A percentile compares a stretch with the other conserved stretches of the same genome.
Conservation (phyloP, 2,113 vertebrate species). For the Apodemus sylvaticus region DNA sequence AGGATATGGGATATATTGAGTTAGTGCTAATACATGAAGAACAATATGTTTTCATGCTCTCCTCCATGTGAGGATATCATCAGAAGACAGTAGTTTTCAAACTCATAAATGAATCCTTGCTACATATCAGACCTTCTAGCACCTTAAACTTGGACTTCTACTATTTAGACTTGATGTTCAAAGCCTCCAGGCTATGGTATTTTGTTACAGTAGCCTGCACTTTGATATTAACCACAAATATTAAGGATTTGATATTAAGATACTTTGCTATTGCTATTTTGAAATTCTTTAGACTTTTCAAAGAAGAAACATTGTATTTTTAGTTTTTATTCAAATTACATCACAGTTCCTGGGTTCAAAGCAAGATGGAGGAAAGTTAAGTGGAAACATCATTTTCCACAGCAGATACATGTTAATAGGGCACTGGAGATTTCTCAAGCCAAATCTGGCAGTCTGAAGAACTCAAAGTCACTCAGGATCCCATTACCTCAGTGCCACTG, state of each 20-base stretch:
- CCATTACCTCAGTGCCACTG: background rate
- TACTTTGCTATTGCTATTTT: background rate
- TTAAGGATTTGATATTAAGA: background rate
- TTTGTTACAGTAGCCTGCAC: background rate
- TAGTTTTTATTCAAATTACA: background rate
- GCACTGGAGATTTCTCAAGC: background rate
- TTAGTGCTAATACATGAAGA: background rate
- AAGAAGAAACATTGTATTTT: background rate
- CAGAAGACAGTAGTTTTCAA: background rate
- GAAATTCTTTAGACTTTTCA: constrained; percentile 4
- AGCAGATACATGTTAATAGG: background rate
- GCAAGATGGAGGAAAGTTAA: background rate
- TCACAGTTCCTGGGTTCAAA: background rate
- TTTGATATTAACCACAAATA: too few species aligned
- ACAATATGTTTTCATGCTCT: background rate
- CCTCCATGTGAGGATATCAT: background rate
- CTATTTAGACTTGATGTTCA: background rate
- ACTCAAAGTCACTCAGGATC: background rate
- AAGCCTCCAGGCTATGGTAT: background rate
- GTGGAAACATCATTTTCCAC: background rate
- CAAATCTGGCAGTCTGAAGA: background rate
- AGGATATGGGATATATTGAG: background rate
- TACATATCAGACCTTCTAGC: background rate
- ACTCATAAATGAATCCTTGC: background rate
- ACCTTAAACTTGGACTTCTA: background rate